A percentile compares a stretch with the other conserved stretches of the same genome.
phyloP scores from a whole-genome alignment of 2,797 vertebrate species.

The Xiphophorus birchmanni region DNA sequence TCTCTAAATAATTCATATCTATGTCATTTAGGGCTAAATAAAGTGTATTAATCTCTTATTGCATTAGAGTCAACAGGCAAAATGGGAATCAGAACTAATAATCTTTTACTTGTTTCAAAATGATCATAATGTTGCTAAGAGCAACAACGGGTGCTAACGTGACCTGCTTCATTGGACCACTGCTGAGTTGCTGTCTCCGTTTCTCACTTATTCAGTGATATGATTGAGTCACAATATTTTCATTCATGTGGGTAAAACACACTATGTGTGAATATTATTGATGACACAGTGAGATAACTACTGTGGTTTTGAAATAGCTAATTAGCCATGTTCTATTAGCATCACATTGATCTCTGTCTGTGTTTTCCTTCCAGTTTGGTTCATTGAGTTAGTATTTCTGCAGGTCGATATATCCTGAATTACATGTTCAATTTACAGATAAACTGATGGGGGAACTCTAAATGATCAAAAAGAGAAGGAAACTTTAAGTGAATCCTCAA shows the following conservation, averaged over 20 bases:
- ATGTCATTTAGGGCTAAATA: background rate
- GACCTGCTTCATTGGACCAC: background rate
- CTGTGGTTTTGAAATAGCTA: background rate
- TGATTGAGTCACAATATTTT: background rate
- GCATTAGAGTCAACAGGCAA: background rate
- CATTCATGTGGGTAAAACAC: background rate
- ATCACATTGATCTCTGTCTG: background rate
- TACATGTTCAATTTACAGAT: background rate
- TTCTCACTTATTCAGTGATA: conserved; percentile 7
- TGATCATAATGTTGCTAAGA: background rate
- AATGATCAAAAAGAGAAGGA: background rate
- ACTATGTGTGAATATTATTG: background rate
- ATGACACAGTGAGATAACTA: background rate
- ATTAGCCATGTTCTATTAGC: background rate
- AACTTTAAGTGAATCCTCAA: background rate
- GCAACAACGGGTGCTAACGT: background rate
- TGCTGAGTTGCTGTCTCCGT: background rate
- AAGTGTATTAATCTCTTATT: background rate
- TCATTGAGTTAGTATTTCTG: background rate
- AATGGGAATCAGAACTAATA: background rate
- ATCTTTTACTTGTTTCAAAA: background rate
- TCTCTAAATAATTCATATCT: background rate
- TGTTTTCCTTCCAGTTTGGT: background rate
- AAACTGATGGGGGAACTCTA: background rate
- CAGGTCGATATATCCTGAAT: background rate